Evolutionary conservation across 92 coral and sea anemone genomes (phyloP).

Genomic region (Pocillopora grandis): DNA sequence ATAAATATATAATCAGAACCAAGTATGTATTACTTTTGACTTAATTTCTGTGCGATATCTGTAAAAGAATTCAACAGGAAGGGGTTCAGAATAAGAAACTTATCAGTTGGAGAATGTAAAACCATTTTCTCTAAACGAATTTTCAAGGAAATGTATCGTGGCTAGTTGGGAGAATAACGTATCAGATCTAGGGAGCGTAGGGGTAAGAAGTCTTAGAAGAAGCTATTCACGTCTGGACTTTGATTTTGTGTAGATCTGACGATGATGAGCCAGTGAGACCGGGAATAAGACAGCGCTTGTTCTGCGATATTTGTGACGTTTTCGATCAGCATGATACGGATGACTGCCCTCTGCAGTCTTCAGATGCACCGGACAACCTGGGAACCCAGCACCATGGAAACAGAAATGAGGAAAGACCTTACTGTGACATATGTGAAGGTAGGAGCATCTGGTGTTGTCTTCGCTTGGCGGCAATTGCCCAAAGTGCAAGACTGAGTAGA

Average conservation of each 20-base stretch:
- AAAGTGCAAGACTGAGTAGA: too few species aligned
- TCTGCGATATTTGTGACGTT: slow-evolving; percentile 97
- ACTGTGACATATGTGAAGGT: slow-evolving; percentile 97
- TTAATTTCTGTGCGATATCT: too few species aligned
- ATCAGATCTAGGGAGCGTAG: too few species aligned
- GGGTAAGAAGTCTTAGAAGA: not conserved
- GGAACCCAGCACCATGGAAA: slow-evolving; percentile 90
- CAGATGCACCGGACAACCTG: slow-evolving; percentile 60
- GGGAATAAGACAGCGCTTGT: slow-evolving; percentile 77
- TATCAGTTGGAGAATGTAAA: too few species aligned
- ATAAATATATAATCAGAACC: too few species aligned
- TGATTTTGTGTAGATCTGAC: slow-evolving; percentile 69
- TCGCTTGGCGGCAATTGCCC: not conserved
- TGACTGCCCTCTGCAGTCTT: slow-evolving; percentile 95
- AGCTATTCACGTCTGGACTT: not conserved
- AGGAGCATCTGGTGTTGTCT: slow-evolving; percentile 3
- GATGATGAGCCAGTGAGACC: slow-evolving; percentile 78
- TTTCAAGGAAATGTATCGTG: too few species aligned
- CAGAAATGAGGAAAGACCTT: slow-evolving; percentile 85
- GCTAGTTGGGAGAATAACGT: too few species aligned
- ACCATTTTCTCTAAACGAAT: too few species aligned
- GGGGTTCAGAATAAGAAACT: too few species aligned
- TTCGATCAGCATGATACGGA: slow-evolving; percentile 97
- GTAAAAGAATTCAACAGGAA: too few species aligned
- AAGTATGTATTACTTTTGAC: not conserved